Evolutionary conservation across 2,797 vertebrate genomes (phyloP).

Genomic region (Neostethus bicornis): DNA sequence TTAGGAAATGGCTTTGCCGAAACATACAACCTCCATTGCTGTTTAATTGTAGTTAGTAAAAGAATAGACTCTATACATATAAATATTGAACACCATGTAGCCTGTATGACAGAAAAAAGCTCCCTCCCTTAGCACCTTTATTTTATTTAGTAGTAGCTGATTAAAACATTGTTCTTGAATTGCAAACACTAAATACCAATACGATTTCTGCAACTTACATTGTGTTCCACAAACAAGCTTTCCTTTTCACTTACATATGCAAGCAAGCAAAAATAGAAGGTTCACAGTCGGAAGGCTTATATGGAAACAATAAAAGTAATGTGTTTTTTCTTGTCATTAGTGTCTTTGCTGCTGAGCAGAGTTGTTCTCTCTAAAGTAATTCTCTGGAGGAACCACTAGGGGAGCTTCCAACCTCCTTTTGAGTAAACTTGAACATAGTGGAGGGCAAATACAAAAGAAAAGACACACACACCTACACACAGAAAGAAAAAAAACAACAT

Average conservation of each 20-base stretch:
- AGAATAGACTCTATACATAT: no score
- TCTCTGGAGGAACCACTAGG: conserved; percentile 77
- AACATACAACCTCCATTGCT: no score
- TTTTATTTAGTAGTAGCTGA: conserved; percentile 75
- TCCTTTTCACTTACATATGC: conserved; percentile 57
- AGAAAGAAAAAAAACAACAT: conserved; percentile 24
- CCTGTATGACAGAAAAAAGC: conserved; percentile 59
- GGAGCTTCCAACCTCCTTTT: conserved; percentile 74
- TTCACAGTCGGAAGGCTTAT: conserved; percentile 64
- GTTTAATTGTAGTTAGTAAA: no score
- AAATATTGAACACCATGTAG: conserved; percentile 42
- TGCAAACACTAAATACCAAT: conserved; percentile 77
- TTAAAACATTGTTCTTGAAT: conserved; percentile 77
- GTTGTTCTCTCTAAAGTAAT: conserved; percentile 66
- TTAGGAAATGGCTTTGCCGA: no score
- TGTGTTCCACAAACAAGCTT: conserved; percentile 67
- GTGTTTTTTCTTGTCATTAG: conserved; percentile 69
- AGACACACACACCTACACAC: background rate
- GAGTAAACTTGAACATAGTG: conserved; percentile 46
- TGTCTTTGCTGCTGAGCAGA: conserved; percentile 66
- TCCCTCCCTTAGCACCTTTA: conserved; percentile 72
- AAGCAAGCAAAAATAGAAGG: conserved; percentile 68
- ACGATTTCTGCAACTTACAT: conserved; percentile 60
- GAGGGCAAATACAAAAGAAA: conserved; percentile 37
- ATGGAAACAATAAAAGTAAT: conserved; percentile 61